Base-by-base conservation (phyloP, 2,888 invertebrate genomes). In the Papilio protenor region DNA sequence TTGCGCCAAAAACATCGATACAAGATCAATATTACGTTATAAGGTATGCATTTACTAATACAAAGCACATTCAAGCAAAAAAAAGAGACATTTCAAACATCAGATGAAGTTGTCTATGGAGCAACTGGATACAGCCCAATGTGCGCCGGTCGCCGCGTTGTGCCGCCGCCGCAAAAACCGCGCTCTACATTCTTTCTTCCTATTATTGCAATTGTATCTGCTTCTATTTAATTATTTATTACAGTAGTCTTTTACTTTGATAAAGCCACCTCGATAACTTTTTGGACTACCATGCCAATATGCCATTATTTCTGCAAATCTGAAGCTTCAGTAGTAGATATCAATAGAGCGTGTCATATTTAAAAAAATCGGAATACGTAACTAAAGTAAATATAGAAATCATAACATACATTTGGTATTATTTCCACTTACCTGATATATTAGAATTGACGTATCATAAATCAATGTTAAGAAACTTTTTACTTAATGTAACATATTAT, bases 131-230 rank as follows among this genome's bases (percentile, higher is more conserved):
- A n/a, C n/a, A n/a, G n/a, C n/a, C n/a, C n/a, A n/a, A n/a, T n/a
- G n/a, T n/a, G n/a, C n/a, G n/a, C 70, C 73, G 84, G 85, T 64
- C 79, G 79, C 78, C 80, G 79, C 84, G 79, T 84, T 82, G 40
- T 8, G 81, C 79, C 78, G 80, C 82, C 14, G 49, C 55, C 55
- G 57, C 21, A 21, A 21, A 21, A 82, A 83, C 82, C 81, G 81
- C 79, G 66, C 75, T 75, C 77, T 75, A 76, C 80, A 79, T 79
- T 79, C 75, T 86, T 84, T 85, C 82, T 82, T 85, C 81, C 84
- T 81, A 80, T 80, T 83, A 82, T 83, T 73, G 71, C 57, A 66
- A 69, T 64, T 73, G 73, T 55, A 73, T 77, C 55, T 76, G 64
- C 73, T 45, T 72, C 74, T 73, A 72, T 78, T 71, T 61, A 76